phyloP scores from a whole-genome alignment of 2,113 vertebrate genomes.

The Planiliza haematocheilus region DNA sequence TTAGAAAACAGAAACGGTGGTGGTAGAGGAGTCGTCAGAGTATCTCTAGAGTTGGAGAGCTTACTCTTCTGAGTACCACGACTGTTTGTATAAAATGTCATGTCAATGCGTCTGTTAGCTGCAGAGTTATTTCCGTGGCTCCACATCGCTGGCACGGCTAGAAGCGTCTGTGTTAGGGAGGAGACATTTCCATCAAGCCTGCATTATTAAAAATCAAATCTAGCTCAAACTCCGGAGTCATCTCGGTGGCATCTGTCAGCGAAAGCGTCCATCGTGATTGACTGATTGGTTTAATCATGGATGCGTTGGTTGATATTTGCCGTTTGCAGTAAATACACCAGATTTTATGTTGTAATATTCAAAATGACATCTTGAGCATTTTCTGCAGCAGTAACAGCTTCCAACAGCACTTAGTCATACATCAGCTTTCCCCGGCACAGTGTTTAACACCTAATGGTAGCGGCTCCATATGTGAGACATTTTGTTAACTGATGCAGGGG shows the following conservation, averaged over 20 bases:
- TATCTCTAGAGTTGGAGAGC: too few species aligned
- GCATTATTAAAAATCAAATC: not conserved
- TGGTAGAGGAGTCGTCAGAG: too few species aligned
- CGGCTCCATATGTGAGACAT: conserved; percentile 36
- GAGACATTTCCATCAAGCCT: not conserved
- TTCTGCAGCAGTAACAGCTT: conserved; percentile 21
- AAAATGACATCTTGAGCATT: conserved; percentile 21
- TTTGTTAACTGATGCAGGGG: conserved; percentile 24
- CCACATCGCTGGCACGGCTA: too few species aligned
- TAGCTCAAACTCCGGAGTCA: not conserved
- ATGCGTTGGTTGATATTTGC: not conserved
- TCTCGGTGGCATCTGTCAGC: not conserved
- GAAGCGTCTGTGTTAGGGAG: too few species aligned
- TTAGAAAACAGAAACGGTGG: too few species aligned
- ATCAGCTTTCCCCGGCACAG: conserved; percentile 18
- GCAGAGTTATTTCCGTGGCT: too few species aligned
- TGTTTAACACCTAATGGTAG: conserved; percentile 12
- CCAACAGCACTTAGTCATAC: conserved; percentile 29
- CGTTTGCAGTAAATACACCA: conserved; percentile 1
- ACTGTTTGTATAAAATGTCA: not conserved
- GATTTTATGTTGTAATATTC: conserved; percentile 11
- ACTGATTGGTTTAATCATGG: not conserved
- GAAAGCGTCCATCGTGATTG: not conserved
- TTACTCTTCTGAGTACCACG: not conserved
- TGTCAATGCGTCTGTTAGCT: not conserved